A percentile compares a stretch with the other conserved stretches of the same genome.
These are phyloP conservation scores for Microdon myrmicae DNA, from an alignment of 2,888 invertebrate genomes.

Conservation along the genomic window DNA sequence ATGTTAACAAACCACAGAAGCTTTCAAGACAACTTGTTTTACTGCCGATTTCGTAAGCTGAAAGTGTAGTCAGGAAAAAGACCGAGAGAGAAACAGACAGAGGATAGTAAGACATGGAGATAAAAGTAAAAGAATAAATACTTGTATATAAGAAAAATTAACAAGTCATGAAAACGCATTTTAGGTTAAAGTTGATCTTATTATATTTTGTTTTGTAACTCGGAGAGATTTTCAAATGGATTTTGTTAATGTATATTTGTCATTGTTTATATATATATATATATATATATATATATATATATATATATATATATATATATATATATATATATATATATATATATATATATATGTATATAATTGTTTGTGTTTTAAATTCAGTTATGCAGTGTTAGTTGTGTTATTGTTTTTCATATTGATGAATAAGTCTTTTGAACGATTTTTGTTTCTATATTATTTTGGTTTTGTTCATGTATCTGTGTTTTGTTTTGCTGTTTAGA, in stretches of 20 bases:
- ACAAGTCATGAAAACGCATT: too few relatives aligned
- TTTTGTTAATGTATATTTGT: conserved; percentile 28
- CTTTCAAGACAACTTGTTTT: too few relatives aligned
- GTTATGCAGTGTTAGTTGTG: conserved; percentile 11
- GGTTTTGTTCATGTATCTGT: conserved; percentile 11
- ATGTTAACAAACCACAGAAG: too few relatives aligned
- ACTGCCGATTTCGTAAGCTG: too few relatives aligned
- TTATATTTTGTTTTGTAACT: conserved; percentile 21
- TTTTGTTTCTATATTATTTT: conserved; percentile 9
- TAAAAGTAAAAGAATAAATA: too few relatives aligned
- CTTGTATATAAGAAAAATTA: too few relatives aligned
- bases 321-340: conserved; percentile 7
- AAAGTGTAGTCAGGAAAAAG: too few relatives aligned
- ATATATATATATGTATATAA: neutral
- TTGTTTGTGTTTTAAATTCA: conserved; percentile 3
- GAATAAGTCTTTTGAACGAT: conserved; percentile 36
- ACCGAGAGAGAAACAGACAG: too few relatives aligned
- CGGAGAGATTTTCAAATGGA: conserved; percentile 51
- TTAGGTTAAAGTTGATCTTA: too few relatives aligned
- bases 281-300: neutral
- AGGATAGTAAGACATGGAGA: too few relatives aligned
- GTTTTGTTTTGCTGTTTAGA: too few relatives aligned
- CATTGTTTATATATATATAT: conserved; percentile 8
- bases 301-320: conserved; percentile 26
- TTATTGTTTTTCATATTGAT: conserved; percentile 7